Base-by-base conservation (phyloP, 2,113 vertebrate genomes). In the Neoarius graeffei region DNA sequence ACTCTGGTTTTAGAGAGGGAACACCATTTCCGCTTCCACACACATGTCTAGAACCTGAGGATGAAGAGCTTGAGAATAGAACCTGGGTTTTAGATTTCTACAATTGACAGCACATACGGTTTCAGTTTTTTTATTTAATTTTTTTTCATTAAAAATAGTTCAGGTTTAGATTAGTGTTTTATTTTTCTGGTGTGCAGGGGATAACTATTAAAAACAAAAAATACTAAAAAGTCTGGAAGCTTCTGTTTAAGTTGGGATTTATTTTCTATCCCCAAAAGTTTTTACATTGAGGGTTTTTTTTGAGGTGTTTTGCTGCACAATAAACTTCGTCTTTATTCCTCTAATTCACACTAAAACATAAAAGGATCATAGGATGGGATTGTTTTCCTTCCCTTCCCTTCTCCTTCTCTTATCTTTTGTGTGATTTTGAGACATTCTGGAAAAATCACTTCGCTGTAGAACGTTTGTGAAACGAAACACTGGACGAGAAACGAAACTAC, bases 1-100 rank as follows among this genome's bases (percentile, higher is more conserved):
- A 90, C 93, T 92, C 71, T 87, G 92, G 91, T 93, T 93, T 91
- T 92, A 14, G 66, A 90, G 88, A 92, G 88, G 90, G 89, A 52
- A 57, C 27, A 92, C 91, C 14, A 5, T 15, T 13, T n/a, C 62
- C 0, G 23, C 35, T 71, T 71, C 69, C 69, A 73, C 30, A 71
- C 27, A 35, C 69, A 86, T 88, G 89, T 92, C 93, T 93, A 92
- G 92, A 94, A 93, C 91, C 93, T 91, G 50, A 52, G 35, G 7
- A 50, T 15, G 62, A 83, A n/a, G 14, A 84, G 54, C 57, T 85
- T 7, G 48, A 76, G 20, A 59, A 25, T 19, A 60, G 67, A 42
- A 64, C 62, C 42, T 17, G 30, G 30, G 69, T 74, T 86, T 74
- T 66, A 59, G 79, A 81, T 60, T 66, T 54, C 19, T 67, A 52